A percentile compares a stretch with the other conserved stretches of the same genome.
Conservation (phyloP, 2,113 vertebrate species). For the Saguinus imperator region DNA sequence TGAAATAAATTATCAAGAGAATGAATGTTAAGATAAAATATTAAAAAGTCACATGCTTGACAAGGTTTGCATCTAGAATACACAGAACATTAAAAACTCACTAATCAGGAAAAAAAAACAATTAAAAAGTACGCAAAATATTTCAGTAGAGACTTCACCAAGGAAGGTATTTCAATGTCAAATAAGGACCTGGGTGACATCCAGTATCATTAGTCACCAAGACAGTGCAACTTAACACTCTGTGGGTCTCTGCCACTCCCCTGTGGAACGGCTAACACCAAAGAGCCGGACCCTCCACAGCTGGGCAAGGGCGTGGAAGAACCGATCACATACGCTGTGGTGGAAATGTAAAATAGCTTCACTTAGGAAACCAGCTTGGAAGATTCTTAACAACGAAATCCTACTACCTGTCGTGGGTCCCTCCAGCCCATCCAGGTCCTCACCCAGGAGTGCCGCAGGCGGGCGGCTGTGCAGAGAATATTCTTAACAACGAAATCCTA, state of each 20-base stretch:
- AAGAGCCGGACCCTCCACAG: too few relatives aligned
- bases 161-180: background rate
- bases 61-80: background rate
- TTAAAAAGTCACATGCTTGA: background rate
- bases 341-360: background rate
- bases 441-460: too few relatives aligned
- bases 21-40: background rate
- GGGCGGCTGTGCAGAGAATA: accelerated
- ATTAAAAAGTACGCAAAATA: background rate
- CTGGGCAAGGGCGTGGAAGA: background rate
- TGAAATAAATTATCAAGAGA: background rate
- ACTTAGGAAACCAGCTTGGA: background rate
- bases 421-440: background rate
- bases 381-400: background rate
- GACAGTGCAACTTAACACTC: accelerated
- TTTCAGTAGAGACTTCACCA: background rate
- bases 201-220: too few relatives aligned
- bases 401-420: accelerated
- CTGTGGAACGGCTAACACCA: accelerated
- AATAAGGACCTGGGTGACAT: accelerated
- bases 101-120: background rate
- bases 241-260: background rate
- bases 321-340: accelerated
- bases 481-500: background rate
- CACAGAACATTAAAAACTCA: background rate